phyloP scores from a whole-genome alignment of 1,140 invertebrate species.

The Drosophila pachea region DNA sequence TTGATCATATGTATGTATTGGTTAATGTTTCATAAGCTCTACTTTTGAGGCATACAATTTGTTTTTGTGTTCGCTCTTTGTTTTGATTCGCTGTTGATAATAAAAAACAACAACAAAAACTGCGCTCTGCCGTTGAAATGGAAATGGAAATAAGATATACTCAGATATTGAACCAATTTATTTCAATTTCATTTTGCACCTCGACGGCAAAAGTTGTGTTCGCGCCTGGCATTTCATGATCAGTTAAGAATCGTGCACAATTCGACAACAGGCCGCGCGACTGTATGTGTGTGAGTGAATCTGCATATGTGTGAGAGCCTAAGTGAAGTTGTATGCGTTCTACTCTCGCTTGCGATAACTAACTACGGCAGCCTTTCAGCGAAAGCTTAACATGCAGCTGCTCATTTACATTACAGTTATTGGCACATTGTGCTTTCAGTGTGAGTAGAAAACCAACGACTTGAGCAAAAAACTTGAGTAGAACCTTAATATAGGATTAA shows the following conservation, averaged over 20 bases:
- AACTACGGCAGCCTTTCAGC: background rate
- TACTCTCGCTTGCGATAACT: no score
- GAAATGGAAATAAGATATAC: slow-evolving; percentile 70
- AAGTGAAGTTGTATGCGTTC: slow-evolving; percentile 4
- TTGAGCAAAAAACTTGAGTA: slow-evolving; percentile 53
- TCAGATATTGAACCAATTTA: slow-evolving; percentile 69
- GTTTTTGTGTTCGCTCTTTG: slow-evolving; percentile 57
- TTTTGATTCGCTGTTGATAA: slow-evolving; percentile 62
- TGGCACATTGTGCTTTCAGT: slow-evolving; percentile 29
- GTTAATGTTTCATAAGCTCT: slow-evolving; percentile 48
- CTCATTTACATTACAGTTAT: slow-evolving; percentile 16
- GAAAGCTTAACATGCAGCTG: slow-evolving; percentile 33
- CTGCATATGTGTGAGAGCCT: background rate
- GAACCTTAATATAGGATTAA: background rate
- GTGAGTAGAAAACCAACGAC: slow-evolving; percentile 64
- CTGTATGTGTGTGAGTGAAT: slow-evolving; percentile 1
- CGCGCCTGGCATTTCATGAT: slow-evolving; percentile 30
- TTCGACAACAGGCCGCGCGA: background rate
- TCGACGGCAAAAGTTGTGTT: slow-evolving; percentile 56
- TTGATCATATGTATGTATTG: slow-evolving; percentile 2
- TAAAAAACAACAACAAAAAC: slow-evolving; percentile 24
- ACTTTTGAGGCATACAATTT: slow-evolving; percentile 58
- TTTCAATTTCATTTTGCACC: slow-evolving; percentile 68
- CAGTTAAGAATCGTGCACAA: slow-evolving; percentile 27
- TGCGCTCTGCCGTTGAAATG: slow-evolving; percentile 43